These are phyloP conservation scores for Drosophila rubida DNA, from an alignment of 2,888 invertebrate species.

Conservation along the genomic window DNA sequence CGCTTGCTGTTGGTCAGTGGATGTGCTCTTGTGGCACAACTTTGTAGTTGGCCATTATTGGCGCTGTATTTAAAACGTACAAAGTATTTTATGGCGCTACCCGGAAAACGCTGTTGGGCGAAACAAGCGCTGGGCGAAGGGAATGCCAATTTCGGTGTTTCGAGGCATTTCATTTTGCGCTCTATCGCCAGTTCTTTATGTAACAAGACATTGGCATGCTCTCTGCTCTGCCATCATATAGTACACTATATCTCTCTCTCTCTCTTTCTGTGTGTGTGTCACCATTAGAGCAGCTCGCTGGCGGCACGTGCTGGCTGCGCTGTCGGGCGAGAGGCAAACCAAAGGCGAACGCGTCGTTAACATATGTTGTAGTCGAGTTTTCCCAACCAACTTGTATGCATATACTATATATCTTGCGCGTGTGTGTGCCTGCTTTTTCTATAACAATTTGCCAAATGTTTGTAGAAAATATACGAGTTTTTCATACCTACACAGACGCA, in stretches of 20 bases:
- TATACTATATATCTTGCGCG: constrained; percentile 6
- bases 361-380: constrained; percentile 70
- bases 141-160: constrained; percentile 34
- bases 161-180: constrained; percentile 11
- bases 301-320: constrained; percentile 57
- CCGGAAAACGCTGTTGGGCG: background rate
- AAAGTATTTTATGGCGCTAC: background rate
- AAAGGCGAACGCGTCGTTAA: constrained; percentile 65
- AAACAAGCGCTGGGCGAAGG: constrained; percentile 1
- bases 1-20: too few species aligned
- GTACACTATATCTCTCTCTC: background rate
- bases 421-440: constrained; percentile 48
- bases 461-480: constrained; percentile 62
- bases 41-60: too few species aligned
- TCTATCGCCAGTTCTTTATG: constrained; percentile 31
- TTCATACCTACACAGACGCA: constrained; percentile 41
- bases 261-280: constrained; percentile 34
- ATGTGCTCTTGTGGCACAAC: too few species aligned
- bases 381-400: constrained; percentile 49
- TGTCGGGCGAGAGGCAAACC: constrained; percentile 34
- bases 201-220: constrained; percentile 39
- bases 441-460: constrained; percentile 73
- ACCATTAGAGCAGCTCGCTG: constrained; percentile 38
- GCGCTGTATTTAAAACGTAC: too few species aligned
- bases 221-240: constrained; percentile 7